Base-by-base conservation (phyloP, 2,113 vertebrate genomes). In the Lichenostomus cassidix region DNA sequence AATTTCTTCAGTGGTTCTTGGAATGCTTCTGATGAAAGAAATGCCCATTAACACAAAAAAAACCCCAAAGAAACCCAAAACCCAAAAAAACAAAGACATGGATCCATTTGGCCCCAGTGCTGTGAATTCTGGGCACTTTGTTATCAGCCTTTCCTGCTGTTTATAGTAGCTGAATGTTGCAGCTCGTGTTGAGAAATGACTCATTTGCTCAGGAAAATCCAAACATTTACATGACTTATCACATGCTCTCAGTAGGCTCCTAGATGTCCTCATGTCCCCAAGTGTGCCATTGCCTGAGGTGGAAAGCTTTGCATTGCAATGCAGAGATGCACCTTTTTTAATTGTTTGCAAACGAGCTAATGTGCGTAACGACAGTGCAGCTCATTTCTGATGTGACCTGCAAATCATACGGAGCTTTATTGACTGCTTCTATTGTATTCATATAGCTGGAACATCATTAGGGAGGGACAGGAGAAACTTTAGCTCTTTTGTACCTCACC, bases 61-160 rank as follows among this genome's bases (percentile, higher is more conserved):
- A 1, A 31, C 9, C 37, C 37, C n/a, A 37, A 37, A 37, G 10
- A 39, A 39, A 39, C 39, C 39, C 39, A 39, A 39, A n/a, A n/a
- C n/a, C 39, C 39, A 39, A 39, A 11, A 39, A 39, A 12, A 10
- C 39, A 39, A 22, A 50, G 12, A 12, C 0, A 0, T 33, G 62
- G 19, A 46, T 41, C 39, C 25, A 37, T 11, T 11, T 55, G 15
- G 33, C 39, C 29, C 6, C 44, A 46, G 25, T 15, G 13, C 37
- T 83, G 29, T 78, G 46, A 74, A 9, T 35, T 31, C 29, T 47
- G 42, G 49, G 47, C 31, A 12, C 14, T 49, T 28, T 20, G 11
- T 39, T 84, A 22, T 28, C 24, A 42, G 33, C 9, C 22, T 71
- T 63, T 19, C 35, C 52, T 49, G 28, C 37, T 80, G 11, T 53